Base-by-base conservation (phyloP, 1,140 invertebrate species). In the Ganaspis sp. region DNA sequence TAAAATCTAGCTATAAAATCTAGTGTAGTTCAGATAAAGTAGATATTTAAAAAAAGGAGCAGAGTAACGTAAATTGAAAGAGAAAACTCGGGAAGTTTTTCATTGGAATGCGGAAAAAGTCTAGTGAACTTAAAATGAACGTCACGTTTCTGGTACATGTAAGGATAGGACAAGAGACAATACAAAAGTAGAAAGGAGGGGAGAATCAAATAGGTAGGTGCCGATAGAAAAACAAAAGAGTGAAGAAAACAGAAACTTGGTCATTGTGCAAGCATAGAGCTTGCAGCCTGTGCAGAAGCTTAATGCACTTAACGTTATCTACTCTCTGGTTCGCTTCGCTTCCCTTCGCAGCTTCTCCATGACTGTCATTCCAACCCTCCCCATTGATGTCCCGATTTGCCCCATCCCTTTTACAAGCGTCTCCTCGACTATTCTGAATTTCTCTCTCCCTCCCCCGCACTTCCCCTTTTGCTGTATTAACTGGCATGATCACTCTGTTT, bases 301-400 rank as follows among this genome's bases (percentile, higher is more conserved):
- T 82, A 83, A 83, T 82, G 80, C 82, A 83, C 82, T 83, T 83
- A 82, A 80, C 76, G 77, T 83, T 83, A 83, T 83, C 80, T 81
- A 74, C 70, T 77, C 80, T 77, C 72, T 77, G 73, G 69, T 58
- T 72, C 40, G 54, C 69, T 34, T 64, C 58, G n/a, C 53, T 12
- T 26, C 4, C 29, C 58, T 71, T 72, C 71, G 37, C 76, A 75
- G 77, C 79, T 78, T 80, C 79, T 78, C 79, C 73, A 76, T 77
- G 74, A 80, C 82, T 83, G 82, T 83, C 77, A 80, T 75, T 80
- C 76, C 74, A 81, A 81, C 76, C 75, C 75, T 73, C 70, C 70
- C 69, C 71, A 38, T 45, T 45, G 53, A 37, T 58, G 69, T 70
- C 26, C 72, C 58, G 77, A 54, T 72, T 75, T 58, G 53, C 49